These are phyloP conservation scores for Diogma glabrata DNA, from an alignment of 2,888 invertebrate genomes.

Conservation along the genomic window DNA sequence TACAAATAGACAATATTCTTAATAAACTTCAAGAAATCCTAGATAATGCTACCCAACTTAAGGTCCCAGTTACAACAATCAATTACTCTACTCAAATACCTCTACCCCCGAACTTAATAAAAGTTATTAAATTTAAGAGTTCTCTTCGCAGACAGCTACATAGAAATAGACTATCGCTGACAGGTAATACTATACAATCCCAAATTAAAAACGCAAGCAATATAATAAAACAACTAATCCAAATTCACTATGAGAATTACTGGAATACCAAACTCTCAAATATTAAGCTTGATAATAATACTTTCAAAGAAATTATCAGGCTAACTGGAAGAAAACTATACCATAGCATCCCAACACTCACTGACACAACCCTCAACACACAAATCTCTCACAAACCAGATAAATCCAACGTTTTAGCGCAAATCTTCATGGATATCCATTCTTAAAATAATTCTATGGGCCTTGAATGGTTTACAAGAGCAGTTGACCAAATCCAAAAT, in stretches of 20 bases:
- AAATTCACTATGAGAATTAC: neutral
- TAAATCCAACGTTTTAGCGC: no score
- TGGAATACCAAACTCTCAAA: neutral
- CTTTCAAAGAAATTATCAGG: neutral
- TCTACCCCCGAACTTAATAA: neutral
- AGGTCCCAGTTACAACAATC: neutral
- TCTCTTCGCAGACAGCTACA: neutral
- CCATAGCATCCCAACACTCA: neutral
- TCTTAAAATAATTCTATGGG: no score
- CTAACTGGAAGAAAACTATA: neutral
- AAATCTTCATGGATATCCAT: no score
- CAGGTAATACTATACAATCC: neutral
- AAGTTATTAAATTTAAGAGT: neutral
- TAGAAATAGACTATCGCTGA: neutral
- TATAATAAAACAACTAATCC: slow-evolving; percentile 2
- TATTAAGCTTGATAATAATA: no score
- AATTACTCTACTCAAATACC: neutral
- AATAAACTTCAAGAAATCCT: neutral
- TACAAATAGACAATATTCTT: neutral
- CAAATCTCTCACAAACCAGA: no score
- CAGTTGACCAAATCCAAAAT: no score
- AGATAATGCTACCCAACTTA: neutral
- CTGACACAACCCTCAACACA: neutral
- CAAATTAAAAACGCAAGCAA: no score
- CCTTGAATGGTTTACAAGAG: no score